A percentile compares a stretch with the other conserved stretches of the same genome.
Conservation (phyloP, 2,888 invertebrate genomes). For the Metellina segmentata region DNA sequence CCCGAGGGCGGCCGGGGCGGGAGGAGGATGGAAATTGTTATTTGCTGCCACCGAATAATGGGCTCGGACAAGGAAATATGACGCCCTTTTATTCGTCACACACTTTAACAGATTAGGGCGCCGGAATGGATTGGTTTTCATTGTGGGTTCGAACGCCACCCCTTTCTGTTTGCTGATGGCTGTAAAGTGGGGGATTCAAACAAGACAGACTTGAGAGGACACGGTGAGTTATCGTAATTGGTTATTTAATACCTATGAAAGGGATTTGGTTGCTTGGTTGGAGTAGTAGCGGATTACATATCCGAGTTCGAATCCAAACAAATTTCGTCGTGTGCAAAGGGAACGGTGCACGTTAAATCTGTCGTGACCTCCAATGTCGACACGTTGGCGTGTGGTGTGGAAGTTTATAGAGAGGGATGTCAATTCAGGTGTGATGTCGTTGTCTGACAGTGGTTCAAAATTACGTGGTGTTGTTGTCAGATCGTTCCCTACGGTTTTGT, state of each 20-base stretch:
- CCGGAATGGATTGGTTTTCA: constrained; percentile 7
- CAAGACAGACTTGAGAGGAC: neutral
- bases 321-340: no score
- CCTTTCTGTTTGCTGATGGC: neutral
- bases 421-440: no score
- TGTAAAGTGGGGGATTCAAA: neutral
- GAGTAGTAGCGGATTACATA: no score
- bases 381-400: no score
- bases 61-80: constrained; percentile 50
- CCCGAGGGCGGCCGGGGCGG: neutral
- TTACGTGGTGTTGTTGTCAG: no score
- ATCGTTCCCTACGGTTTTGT: no score
- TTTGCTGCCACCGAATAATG: constrained; percentile 44
- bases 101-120: constrained; percentile 39
- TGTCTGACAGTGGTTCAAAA: no score
- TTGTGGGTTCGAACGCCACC: neutral
- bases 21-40: constrained; percentile 32
- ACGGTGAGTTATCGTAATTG: neutral
- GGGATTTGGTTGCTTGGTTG: no score
- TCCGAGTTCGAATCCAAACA: no score
- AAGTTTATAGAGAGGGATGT: no score
- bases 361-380: no score
- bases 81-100: constrained; percentile 41
- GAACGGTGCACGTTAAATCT: no score
- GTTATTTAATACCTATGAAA: neutral